These are phyloP conservation scores for Epizoanthus stellaris DNA, from an alignment of 92 coral and sea anemone species.

Conservation along the genomic window DNA sequence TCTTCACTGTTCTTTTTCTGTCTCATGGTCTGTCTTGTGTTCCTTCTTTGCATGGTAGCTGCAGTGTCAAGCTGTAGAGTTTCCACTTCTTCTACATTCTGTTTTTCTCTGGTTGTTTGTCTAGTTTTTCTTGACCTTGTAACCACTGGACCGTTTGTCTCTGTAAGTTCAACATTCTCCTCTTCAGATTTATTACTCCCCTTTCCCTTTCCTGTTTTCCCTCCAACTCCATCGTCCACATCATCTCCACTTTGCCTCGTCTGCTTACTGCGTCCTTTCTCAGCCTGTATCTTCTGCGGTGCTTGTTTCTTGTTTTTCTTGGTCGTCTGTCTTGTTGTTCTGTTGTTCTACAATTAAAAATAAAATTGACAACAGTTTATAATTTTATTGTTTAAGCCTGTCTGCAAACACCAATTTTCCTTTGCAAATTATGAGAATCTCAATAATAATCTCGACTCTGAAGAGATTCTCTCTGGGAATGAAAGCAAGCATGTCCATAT, in stretches of 20 bases:
- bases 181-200: neutral
- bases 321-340: neutral
- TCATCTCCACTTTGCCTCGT: neutral
- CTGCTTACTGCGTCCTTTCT: neutral
- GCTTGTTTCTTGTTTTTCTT: constrained; percentile 10
- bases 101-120: neutral
- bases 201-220: neutral
- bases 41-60: neutral
- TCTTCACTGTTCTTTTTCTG: neutral
- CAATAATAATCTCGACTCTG: too few relatives aligned
- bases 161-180: neutral
- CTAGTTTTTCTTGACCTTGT: neutral
- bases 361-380: neutral
- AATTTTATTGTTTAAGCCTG: too few relatives aligned
- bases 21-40: neutral
- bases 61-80: neutral
- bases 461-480: too few relatives aligned
- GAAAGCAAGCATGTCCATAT: too few relatives aligned
- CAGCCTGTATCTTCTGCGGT: neutral
- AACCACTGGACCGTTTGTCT: neutral
- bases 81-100: neutral
- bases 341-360: neutral
- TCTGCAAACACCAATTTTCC: neutral
- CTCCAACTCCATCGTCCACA: neutral
- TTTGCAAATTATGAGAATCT: too few relatives aligned